Conservation (phyloP, 2,797 vertebrate genomes). For the Chelonia mydas region DNA sequence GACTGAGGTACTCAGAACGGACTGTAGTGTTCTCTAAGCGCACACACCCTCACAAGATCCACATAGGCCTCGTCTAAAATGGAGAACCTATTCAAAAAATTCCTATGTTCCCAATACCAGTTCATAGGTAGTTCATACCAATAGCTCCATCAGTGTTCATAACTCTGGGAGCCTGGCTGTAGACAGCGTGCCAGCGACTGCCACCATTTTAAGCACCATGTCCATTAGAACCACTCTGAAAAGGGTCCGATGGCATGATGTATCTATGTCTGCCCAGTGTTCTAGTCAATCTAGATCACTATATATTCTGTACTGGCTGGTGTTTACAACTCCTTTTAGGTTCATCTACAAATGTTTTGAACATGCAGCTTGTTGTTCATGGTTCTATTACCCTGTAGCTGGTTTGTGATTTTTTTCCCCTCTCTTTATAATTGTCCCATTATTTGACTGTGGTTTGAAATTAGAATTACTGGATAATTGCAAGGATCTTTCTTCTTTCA, state of each 20-base stretch:
- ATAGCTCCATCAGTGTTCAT: background rate
- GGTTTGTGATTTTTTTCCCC: background rate
- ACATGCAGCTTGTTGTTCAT: background rate
- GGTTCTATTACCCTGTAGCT: background rate
- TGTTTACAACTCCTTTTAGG: background rate
- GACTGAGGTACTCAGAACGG: too few species aligned
- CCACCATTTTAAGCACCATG: background rate
- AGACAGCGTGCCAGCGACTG: background rate
- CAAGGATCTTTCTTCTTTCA: background rate
- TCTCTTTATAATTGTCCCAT: background rate
- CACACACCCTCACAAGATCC: background rate
- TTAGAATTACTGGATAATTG: background rate
- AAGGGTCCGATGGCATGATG: background rate
- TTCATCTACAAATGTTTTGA: accelerated
- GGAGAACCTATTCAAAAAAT: background rate
- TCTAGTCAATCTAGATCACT: background rate
- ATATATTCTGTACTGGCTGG: background rate
- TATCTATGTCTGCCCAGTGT: background rate
- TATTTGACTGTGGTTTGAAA: background rate
- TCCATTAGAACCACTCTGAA: background rate
- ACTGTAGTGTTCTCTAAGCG: too few species aligned
- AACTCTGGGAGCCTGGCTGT: background rate
- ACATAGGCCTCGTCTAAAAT: background rate
- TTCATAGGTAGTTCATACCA: too few species aligned
- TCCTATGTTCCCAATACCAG: background rate